Base-by-base conservation (phyloP, 2,113 vertebrate genomes). In the Promerops cafer region DNA sequence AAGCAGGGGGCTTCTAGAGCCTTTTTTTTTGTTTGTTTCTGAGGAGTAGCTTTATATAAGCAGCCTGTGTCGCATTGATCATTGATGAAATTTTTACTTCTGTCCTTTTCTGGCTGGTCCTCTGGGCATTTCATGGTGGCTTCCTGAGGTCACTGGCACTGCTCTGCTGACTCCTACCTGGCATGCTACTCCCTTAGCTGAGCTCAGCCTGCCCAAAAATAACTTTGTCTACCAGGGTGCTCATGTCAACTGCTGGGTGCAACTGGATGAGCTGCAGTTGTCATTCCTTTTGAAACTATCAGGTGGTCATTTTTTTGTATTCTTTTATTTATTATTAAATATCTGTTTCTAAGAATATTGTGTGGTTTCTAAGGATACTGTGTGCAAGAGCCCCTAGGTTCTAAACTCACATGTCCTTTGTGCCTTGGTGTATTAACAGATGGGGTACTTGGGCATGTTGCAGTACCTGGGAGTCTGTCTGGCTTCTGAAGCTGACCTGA, bases 131-230 rank as follows among this genome's bases (percentile, higher is more conserved):
- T 71, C 11, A 9, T 19, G 5, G 23, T 35, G 54, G 50, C 6
- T 39, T 90, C 33, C 35, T 66, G 59, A 88, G 28, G 53, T 57
- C 35, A 16, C 10, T 28, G 45, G 10, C 2, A 3, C 35, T 80
- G 39, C 35, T 57, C 19, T 24, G 35, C 30, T 65, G 69, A 42
- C 16, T 89, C 14, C 24, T 60, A 18, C 27, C 39, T 31, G 30
- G 6, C 1, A 1, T 3, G 0, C 10, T 79, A 19, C 33, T 90
- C 42, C 26, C 8, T 30, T 1, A 1, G 19, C 52, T 7, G 4
- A 76, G 16, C n/a, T 82, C 45, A 75, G 42, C 23, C 50, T 70
- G 28, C 7, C 16, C 6, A 11, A 70, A 7, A 35, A 24, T 52
- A 26, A 6, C 35, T 66, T 22, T 52, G 21, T 56, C 52, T 52